These are phyloP conservation scores for Dicyrtoma fusca DNA, from an alignment of 2,888 invertebrate genomes.

Conservation along the genomic window DNA sequence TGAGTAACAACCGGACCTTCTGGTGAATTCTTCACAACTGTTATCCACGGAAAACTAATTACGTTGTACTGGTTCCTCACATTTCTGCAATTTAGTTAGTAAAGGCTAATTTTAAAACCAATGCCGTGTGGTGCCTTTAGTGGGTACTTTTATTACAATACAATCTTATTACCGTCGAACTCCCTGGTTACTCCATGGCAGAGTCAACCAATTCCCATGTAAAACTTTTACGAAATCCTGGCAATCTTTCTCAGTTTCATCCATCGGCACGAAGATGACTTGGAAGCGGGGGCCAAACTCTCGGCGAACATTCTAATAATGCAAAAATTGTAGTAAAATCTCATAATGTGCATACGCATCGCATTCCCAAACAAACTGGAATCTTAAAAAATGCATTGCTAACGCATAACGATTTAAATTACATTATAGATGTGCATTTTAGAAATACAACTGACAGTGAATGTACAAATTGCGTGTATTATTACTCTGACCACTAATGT, in stretches of 20 bases:
- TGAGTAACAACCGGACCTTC: conserved; percentile 45
- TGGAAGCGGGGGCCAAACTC: conserved; percentile 43
- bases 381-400: too few species aligned
- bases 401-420: too few species aligned
- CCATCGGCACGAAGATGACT: conserved; percentile 48
- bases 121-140: too few species aligned
- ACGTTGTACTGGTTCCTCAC: conserved; percentile 9
- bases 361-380: too few species aligned
- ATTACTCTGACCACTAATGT: too few species aligned
- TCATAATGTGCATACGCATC: too few species aligned
- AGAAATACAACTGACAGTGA: too few species aligned
- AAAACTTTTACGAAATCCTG: conserved; percentile 46
- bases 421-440: not conserved
- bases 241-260: conserved; percentile 49
- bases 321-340: too few species aligned
- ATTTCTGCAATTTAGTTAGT: conserved; percentile 15
- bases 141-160: not conserved
- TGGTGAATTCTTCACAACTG: conserved; percentile 44
- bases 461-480: too few species aligned
- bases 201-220: conserved; percentile 48
- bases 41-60: conserved; percentile 40
- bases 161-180: conserved; percentile 29
- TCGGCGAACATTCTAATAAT: conserved; percentile 33
- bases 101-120: not conserved
- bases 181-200: conserved; percentile 49